These are phyloP conservation scores for Casuarius casuarius DNA, from an alignment of 2,113 vertebrate genomes.

Conservation along the genomic window DNA sequence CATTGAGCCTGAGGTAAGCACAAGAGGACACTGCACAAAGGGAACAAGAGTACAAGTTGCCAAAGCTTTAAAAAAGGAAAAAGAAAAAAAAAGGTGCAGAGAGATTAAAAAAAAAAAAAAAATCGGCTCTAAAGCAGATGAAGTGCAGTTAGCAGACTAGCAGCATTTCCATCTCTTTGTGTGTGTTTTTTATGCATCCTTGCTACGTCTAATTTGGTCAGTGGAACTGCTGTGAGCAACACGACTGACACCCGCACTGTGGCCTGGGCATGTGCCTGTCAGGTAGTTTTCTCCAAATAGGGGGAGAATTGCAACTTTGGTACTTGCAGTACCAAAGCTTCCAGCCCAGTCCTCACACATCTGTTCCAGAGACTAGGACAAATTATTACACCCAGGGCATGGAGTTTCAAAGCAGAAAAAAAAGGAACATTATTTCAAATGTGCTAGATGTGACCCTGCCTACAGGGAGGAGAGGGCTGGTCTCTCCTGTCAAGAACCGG, in stretches of 20 bases:
- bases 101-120: not conserved
- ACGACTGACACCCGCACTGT: not conserved
- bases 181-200: not conserved
- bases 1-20: not conserved
- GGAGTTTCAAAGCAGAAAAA: not conserved
- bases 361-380: not conserved
- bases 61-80: not conserved
- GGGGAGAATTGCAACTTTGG: not conserved
- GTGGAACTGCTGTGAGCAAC: not conserved
- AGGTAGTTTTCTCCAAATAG: not conserved
- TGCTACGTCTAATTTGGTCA: not conserved
- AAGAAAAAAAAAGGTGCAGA: not conserved
- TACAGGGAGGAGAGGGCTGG: not conserved
- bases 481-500: not conserved
- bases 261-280: not conserved
- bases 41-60: not conserved
- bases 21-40: not conserved
- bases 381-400: not conserved
- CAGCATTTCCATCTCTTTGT: not conserved
- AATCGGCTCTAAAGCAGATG: not conserved
- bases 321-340: not conserved
- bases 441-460: not conserved
- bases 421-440: not conserved
- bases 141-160: not conserved
- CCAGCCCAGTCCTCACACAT: not conserved